phyloP scores from a whole-genome alignment of 2,113 vertebrate genomes.

The Microcebus griseorufus region DNA sequence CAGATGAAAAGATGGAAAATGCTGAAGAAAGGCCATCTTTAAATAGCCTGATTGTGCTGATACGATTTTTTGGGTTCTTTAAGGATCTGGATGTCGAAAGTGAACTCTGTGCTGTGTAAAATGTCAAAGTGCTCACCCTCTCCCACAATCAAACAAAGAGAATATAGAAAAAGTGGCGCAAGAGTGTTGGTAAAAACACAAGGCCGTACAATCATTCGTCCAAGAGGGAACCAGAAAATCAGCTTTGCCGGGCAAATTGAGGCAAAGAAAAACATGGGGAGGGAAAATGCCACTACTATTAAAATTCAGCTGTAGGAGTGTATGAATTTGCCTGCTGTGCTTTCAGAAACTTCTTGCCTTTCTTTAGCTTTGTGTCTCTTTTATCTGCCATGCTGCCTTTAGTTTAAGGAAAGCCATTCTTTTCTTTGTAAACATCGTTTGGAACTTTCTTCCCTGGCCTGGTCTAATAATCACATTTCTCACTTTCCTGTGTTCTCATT shows the following conservation, averaged over 20 bases:
- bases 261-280: not conserved
- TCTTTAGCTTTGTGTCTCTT: slow-evolving; percentile 23
- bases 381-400: not conserved
- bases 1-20: slow-evolving; percentile 54
- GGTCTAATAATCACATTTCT: not conserved
- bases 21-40: slow-evolving; percentile 49
- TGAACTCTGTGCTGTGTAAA: slow-evolving; percentile 66
- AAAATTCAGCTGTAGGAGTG: slow-evolving; percentile 35
- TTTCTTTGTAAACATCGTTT: slow-evolving; percentile 1
- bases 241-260: not conserved
- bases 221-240: not conserved
- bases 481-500: not conserved
- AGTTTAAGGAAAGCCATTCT: slow-evolving; percentile 19
- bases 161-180: not conserved
- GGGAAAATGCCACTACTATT: slow-evolving; percentile 50
- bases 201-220: not conserved
- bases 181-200: slow-evolving; percentile 50
- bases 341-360: not conserved
- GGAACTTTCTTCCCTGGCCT: not conserved
- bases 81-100: slow-evolving; percentile 58
- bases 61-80: slow-evolving; percentile 55
- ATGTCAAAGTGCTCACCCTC: slow-evolving; percentile 70
- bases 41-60: slow-evolving; percentile 54
- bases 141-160: slow-evolving; percentile 56
- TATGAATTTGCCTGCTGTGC: slow-evolving; percentile 27